These are phyloP conservation scores for Zosterops lateralis DNA, from an alignment of 2,113 vertebrate species.

Conservation along the genomic window DNA sequence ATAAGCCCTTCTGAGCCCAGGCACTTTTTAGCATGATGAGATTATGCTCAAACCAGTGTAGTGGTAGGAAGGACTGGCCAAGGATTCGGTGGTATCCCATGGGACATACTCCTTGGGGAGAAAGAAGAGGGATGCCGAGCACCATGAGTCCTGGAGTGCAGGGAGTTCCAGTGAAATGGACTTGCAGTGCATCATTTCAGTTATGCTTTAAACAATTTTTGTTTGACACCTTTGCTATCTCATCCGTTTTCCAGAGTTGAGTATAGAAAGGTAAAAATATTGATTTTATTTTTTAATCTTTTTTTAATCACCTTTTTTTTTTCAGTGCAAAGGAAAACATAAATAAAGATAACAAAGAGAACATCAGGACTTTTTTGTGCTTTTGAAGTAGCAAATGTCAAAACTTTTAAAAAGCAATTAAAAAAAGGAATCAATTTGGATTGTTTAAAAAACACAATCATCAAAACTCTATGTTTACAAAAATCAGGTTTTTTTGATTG, in stretches of 20 bases:
- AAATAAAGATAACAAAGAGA: background rate
- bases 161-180: background rate
- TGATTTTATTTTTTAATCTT: background rate
- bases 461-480: background rate
- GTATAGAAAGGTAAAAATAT: background rate
- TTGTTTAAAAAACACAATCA: background rate
- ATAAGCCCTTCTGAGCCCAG: background rate
- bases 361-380: background rate
- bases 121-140: background rate
- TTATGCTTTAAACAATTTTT: background rate
- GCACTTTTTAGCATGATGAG: background rate
- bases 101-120: background rate
- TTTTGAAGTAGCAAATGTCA: background rate
- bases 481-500: constrained; percentile 27
- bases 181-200: background rate
- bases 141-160: accelerated
- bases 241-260: background rate
- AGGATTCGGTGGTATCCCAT: background rate
- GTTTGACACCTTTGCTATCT: background rate
- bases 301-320: background rate
- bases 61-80: background rate
- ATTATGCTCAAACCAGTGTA: accelerated
- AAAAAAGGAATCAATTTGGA: background rate
- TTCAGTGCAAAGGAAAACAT: background rate
- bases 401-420: background rate